Evolutionary conservation across 1,140 invertebrate genomes (phyloP).

Genomic region (Tetragonula clypearis): DNA sequence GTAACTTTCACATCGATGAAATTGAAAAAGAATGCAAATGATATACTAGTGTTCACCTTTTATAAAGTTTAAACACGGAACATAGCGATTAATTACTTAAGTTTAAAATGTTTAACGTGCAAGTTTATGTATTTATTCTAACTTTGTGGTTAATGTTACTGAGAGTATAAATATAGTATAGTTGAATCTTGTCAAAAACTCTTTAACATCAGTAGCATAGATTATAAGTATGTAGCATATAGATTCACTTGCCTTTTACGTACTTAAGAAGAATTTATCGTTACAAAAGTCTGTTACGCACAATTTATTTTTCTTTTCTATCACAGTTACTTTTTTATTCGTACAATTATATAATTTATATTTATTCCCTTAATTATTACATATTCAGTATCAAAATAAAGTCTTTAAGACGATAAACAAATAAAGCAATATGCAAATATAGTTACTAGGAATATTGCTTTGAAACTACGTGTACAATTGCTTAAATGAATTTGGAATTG

Average conservation of each 20-base stretch:
- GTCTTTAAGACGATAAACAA: conserved; percentile 19
- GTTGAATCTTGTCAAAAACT: conserved; percentile 10
- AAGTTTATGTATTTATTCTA: conserved; percentile 29
- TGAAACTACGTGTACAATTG: conserved; percentile 38
- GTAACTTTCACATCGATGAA: background rate
- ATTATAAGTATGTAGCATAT: conserved; percentile 12
- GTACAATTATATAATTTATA: background rate
- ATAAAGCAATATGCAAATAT: conserved; percentile 33
- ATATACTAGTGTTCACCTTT: conserved; percentile 16
- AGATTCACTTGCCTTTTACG: conserved; percentile 21
- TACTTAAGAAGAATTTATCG: conserved; percentile 16
- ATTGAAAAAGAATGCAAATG: background rate
- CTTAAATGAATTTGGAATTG: conserved; percentile 56
- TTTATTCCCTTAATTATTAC: background rate
- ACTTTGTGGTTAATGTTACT: conserved; percentile 31
- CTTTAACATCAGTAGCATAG: conserved; percentile 9
- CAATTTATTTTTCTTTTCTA: background rate
- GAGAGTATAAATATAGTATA: conserved; percentile 25
- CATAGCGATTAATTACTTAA: background rate
- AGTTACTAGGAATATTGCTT: conserved; percentile 28
- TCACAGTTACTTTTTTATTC: background rate
- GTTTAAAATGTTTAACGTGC: conserved; percentile 19
- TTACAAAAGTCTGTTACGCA: background rate
- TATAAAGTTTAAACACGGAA: conserved; percentile 3
- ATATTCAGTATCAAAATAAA: conserved; percentile 1